Conservation (phyloP, 2,888 invertebrate species). For the Masnerella sp. region DNA sequence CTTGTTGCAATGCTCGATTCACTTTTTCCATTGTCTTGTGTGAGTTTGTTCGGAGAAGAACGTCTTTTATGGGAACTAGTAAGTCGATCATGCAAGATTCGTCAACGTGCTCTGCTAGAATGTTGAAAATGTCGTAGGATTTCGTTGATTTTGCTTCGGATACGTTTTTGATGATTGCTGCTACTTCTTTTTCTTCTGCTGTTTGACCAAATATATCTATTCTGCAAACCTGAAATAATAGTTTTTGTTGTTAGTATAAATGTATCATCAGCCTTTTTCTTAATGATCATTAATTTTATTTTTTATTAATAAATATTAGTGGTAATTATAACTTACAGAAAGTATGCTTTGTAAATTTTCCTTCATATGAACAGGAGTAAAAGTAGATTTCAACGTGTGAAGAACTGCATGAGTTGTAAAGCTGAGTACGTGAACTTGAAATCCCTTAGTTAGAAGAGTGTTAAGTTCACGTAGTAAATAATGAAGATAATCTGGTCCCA, state of each 20-base stretch:
- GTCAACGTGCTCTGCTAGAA: constrained; percentile 88
- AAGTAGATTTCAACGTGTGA: constrained; percentile 83
- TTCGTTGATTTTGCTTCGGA: constrained; percentile 91
- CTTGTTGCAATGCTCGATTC: constrained; percentile 87
- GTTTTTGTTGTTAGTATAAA: no score
- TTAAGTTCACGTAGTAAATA: constrained; percentile 89
- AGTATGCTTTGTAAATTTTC: constrained; percentile 86
- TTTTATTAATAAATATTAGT: background rate
- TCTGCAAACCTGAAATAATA: constrained; percentile 87
- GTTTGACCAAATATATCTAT: constrained; percentile 93
- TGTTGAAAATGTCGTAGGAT: constrained; percentile 90
- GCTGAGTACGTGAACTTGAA: constrained; percentile 95
- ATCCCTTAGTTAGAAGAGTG: constrained; percentile 89
- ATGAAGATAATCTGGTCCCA: constrained; percentile 90
- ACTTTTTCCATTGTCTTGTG: constrained; percentile 89
- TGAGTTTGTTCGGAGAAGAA: constrained; percentile 87
- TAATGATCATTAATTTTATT: background rate
- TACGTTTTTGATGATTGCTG: constrained; percentile 88
- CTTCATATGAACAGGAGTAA: constrained; percentile 89
- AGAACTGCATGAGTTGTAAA: constrained; percentile 92
- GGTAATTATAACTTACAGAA: constrained; percentile 79
- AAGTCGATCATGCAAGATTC: constrained; percentile 87
- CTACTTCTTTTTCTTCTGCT: constrained; percentile 95
- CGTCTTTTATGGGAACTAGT: constrained; percentile 88
- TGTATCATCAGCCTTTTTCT: background rate